A percentile compares a stretch with the other conserved stretches of the same genome.
Evolutionary conservation across 2,888 invertebrate genomes (phyloP).

Genomic region (Abrostola triplasia): DNA sequence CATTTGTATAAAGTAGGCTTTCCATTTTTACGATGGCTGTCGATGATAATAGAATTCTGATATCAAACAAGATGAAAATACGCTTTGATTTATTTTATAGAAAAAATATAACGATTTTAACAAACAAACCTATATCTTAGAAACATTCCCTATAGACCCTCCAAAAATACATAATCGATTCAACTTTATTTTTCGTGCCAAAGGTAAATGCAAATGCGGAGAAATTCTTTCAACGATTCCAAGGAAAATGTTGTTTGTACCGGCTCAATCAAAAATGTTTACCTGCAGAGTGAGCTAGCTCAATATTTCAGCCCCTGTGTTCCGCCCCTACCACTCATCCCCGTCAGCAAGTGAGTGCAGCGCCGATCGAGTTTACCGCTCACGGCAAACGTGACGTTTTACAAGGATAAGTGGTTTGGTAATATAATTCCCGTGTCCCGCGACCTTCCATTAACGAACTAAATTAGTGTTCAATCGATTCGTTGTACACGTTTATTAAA

Average conservation of each 20-base stretch:
- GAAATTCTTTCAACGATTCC: constrained; percentile 61
- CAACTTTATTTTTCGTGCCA: constrained; percentile 60
- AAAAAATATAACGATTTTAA: background rate
- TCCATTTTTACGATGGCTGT: too few species aligned
- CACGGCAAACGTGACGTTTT: constrained; percentile 59
- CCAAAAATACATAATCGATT: constrained; percentile 56
- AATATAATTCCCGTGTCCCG: constrained; percentile 47
- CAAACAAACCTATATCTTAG: background rate
- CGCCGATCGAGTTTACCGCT: constrained; percentile 59
- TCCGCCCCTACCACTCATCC: constrained; percentile 59
- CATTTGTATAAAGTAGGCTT: too few species aligned
- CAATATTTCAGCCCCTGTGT: constrained; percentile 64
- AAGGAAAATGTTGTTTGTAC: constrained; percentile 64
- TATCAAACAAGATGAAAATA: too few species aligned
- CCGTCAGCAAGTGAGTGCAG: constrained; percentile 53
- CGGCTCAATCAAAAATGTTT: constrained; percentile 80
- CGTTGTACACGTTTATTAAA: constrained; percentile 24
- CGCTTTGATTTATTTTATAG: background rate
- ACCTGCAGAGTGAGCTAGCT: constrained; percentile 68
- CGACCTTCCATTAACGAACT: constrained; percentile 44
- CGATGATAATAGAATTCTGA: too few species aligned
- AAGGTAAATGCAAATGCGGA: constrained; percentile 63
- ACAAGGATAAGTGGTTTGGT: constrained; percentile 54
- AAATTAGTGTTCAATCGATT: constrained; percentile 48
- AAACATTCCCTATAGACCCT: constrained; percentile 9